These are phyloP conservation scores for Desoria tigrina DNA, from an alignment of 2,888 invertebrate genomes.

Conservation along the genomic window DNA sequence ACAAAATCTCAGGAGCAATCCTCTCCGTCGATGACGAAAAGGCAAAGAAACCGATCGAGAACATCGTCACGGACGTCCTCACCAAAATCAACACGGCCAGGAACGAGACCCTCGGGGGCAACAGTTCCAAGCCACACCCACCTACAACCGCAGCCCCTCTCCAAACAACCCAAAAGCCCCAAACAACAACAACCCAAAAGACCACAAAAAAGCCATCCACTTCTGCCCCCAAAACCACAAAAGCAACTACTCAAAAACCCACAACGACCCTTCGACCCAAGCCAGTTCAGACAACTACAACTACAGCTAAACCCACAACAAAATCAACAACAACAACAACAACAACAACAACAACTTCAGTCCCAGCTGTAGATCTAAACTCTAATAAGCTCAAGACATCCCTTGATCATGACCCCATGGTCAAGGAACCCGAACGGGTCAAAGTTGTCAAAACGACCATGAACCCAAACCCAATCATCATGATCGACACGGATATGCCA, in stretches of 20 bases:
- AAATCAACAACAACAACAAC: no score
- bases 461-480: slow-evolving; percentile 4
- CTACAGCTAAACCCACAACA: slow-evolving; percentile 1
- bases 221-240: slow-evolving; percentile 2
- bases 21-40: slow-evolving; percentile 41
- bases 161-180: slow-evolving; percentile 5
- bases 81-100: slow-evolving; percentile 45
- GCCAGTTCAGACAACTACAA: slow-evolving; percentile 35
- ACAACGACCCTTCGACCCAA: slow-evolving; percentile 28
- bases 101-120: slow-evolving; percentile 25
- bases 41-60: slow-evolving; percentile 47
- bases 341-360: no score
- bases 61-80: slow-evolving; percentile 51
- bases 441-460: no score
- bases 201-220: slow-evolving; percentile 21
- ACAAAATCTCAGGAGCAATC: slow-evolving; percentile 52
- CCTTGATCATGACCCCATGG: slow-evolving; percentile 23
- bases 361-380: slow-evolving; percentile 14
- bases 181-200: slow-evolving; percentile 22
- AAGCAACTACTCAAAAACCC: not conserved
- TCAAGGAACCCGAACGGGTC: not conserved
- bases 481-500: slow-evolving; percentile 11
- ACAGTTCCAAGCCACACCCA: slow-evolving; percentile 13
- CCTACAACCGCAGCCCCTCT: slow-evolving; percentile 13
- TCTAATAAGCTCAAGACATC: slow-evolving; percentile 19